Base-by-base conservation (phyloP, 1,140 invertebrate genomes). In the Drosophila biarmipes region DNA sequence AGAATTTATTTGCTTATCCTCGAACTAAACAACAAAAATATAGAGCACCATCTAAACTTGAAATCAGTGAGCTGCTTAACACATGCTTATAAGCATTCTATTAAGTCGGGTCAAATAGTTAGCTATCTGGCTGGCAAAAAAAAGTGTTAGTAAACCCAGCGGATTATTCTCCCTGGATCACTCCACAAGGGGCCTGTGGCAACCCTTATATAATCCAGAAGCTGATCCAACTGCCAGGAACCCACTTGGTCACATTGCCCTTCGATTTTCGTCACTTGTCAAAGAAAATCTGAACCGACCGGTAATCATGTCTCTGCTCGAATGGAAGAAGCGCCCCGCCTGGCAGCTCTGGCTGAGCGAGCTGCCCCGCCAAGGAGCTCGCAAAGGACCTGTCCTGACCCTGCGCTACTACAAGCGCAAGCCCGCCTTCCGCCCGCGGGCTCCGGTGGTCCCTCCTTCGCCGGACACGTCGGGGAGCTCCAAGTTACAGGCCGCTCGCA, bases 331-430 rank as follows among this genome's bases (percentile, higher is more conserved):
- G 1, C n/a, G 21, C 2, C 3, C 2, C 14, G 6, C 19, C 1
- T 40, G n/a, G 35, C 4, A 12, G 19, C 8, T 15, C 0, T 27
- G 21, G 35, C 52, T 54, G 19, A 15, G 4, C 14, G 2, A 15
- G 1, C 8, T 42, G 24, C 37, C 53, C 0, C 21, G 2, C 5
- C 7, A 27, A 8, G 45, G 15, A 19, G 7, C 15, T 4, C 0
- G 8, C 29, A 7, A 8, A 31, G 29, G n/a, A 5, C 37, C 11
- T 6, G 11, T 7, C 21, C 10, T 40, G 6, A 6, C 37, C 0
- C n/a, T 55, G 10, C 37, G 53, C 12, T 8, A n/a, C 4, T 27
- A 38, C 35, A 54, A 40, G 52, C 21, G 37, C 15, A 37, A 40
- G 35, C 21, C 21, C 11, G 8, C 5, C 6, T 54, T 54, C 35